Evolutionary conservation across 2,888 invertebrate genomes (phyloP), one percentile per base, ranked within the genome.

Genomic region (Ochropacha duplaris): DNA sequence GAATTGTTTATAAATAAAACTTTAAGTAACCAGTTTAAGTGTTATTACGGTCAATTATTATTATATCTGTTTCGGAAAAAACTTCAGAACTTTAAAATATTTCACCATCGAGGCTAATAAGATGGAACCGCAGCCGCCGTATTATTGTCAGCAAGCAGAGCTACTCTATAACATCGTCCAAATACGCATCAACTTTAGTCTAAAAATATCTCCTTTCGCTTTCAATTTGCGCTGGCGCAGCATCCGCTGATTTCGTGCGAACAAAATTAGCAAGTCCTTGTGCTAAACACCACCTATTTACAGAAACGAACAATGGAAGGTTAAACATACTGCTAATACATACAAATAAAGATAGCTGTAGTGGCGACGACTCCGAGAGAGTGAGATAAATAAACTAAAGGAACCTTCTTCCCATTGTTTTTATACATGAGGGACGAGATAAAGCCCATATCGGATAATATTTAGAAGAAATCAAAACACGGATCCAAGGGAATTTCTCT

Each of bases 241-340:
- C 79, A 83, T 80, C 82, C 73, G 71, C 84, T 83, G 81, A 84
- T 84, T 65, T 76, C 85, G 84, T 86, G 86, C 80, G 74, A 72
- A 75, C 78, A 71, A 77, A 90, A 90, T 92, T 89, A 90, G 81
- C 90, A 84, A 83, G 84, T 86, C 81, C 78, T 81, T 74, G 81
- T 80, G 88, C 81, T 88, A 81, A 86, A 83, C 87, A 79, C 75
- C 79, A 75, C 76, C 82, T 88, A 87, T 90, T 87, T 88, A 83
- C 79, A 84, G 81, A 79, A 72, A 76, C 81, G 66, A 80, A 90
- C 89, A 91, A 90, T 88, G 84, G 89, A 92, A 92, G 91, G 92
- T 84, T 90, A n/a, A n/a, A 83, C 71, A 71, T 73, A 68, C 73
- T 67, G 74, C 71, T 70, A 72, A 76, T 79, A 84, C 85, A 85